These are phyloP conservation scores for Zhengitettix transpicula DNA, from an alignment of 2,888 invertebrate species.

Conservation along the genomic window DNA sequence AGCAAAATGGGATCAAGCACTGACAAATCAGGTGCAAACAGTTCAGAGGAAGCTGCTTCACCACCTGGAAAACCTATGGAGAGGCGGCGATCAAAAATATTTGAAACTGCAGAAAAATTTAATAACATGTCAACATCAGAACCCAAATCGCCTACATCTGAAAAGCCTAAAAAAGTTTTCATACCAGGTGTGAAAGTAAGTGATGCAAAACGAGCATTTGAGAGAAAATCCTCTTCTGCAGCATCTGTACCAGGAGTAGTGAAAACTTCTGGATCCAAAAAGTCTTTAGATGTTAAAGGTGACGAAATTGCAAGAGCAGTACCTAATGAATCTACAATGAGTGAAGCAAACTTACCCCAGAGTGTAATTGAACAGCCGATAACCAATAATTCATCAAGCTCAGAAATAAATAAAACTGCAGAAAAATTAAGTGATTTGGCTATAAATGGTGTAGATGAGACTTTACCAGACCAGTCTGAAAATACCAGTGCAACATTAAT, in stretches of 20 bases:
- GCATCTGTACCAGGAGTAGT: slow-evolving; percentile 13
- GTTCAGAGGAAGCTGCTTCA: slow-evolving; percentile 16
- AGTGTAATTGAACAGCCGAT: background rate
- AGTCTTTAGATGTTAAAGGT: slow-evolving; percentile 20
- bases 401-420: background rate
- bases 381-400: background rate
- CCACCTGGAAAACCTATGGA: slow-evolving; percentile 31
- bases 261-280: slow-evolving; percentile 22
- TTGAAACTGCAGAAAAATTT: slow-evolving; percentile 53
- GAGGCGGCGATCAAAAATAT: slow-evolving; percentile 46
- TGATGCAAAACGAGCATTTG: slow-evolving; percentile 73
- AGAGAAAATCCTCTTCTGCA: slow-evolving; percentile 31
- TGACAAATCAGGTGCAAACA: slow-evolving; percentile 3
- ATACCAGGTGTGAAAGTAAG: slow-evolving; percentile 71
- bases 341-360: background rate
- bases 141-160: slow-evolving; percentile 23
- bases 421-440: background rate
- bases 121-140: slow-evolving; percentile 31
- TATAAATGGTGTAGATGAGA: background rate
- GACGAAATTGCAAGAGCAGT: slow-evolving; percentile 23
- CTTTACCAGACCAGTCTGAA: background rate
- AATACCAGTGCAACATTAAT: slow-evolving; percentile 1
- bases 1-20: slow-evolving; percentile 1
- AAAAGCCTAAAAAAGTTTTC: slow-evolving; percentile 63
- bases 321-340: background rate